Percentiles rank a stretch among this genome's conserved stretches.
These are phyloP conservation scores for Eonycteris spelaea DNA, from an alignment of 2,113 vertebrate species.

Conservation along the genomic window DNA sequence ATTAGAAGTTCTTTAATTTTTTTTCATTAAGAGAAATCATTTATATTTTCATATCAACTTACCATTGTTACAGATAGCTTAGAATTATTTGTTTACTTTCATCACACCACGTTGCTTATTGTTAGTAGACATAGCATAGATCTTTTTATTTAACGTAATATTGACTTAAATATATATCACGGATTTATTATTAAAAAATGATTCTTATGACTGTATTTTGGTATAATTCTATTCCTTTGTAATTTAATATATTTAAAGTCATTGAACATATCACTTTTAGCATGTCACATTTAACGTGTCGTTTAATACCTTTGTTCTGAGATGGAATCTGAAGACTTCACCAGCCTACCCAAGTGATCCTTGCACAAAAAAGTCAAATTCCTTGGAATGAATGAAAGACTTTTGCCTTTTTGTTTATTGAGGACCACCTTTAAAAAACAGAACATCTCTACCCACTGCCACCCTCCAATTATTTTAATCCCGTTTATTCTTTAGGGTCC, in stretches of 20 bases:
- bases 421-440: background rate
- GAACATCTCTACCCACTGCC: accelerated
- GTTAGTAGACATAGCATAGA: background rate
- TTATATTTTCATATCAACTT: background rate
- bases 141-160: background rate
- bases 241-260: background rate
- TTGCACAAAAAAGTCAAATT: background rate
- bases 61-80: background rate
- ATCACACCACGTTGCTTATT: background rate
- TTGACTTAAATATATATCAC: background rate
- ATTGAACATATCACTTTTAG: background rate
- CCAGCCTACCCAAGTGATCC: background rate
- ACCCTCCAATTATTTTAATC: background rate
- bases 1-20: background rate
- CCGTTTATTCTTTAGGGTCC: background rate
- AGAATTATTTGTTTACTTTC: background rate
- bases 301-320: background rate
- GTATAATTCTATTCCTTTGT: background rate
- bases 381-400: background rate
- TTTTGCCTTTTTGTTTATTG: background rate
- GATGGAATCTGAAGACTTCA: background rate
- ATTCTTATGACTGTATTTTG: background rate
- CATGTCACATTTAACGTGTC: background rate
- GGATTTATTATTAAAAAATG: background rate
- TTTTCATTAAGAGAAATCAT: background rate